Conservation (phyloP, 2,888 invertebrate genomes). For the Troides oblongomaculatus region DNA sequence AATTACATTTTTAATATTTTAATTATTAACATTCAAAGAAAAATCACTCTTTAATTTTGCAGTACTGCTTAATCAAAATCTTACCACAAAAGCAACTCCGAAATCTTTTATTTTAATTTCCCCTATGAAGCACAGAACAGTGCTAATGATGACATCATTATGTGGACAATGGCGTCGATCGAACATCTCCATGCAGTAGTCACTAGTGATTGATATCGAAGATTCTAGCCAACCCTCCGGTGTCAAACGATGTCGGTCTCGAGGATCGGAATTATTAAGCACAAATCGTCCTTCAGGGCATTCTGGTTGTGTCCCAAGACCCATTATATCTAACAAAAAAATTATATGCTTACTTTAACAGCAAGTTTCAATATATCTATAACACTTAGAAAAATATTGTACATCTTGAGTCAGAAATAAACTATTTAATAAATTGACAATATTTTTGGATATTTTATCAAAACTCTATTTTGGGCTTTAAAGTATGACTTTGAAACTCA, state of each 20-base stretch:
- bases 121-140: conserved; percentile 59
- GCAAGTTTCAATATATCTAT: too few species aligned
- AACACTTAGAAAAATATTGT: too few species aligned
- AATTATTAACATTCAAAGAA: too few species aligned
- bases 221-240: conserved; percentile 48
- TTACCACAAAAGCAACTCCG: conserved; percentile 63
- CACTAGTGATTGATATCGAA: conserved; percentile 41
- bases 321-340: conserved; percentile 54
- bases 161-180: conserved; percentile 55
- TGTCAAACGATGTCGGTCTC: conserved; percentile 53
- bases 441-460: too few species aligned
- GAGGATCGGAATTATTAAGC: conserved; percentile 46
- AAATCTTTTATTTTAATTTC: conserved; percentile 51
- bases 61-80: conserved; percentile 31
- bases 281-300: conserved; percentile 54
- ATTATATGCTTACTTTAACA: background rate
- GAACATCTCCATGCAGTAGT: conserved; percentile 69
- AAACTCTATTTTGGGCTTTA: too few species aligned
- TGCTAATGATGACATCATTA: conserved; percentile 47
- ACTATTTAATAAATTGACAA: too few species aligned
- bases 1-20: too few species aligned
- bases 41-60: too few species aligned
- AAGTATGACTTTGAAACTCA: too few species aligned
- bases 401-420: too few species aligned
- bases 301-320: conserved; percentile 49